These are phyloP conservation scores for Actenoides lindsayi DNA, from an alignment of 2,113 vertebrate genomes.

Conservation along the genomic window DNA sequence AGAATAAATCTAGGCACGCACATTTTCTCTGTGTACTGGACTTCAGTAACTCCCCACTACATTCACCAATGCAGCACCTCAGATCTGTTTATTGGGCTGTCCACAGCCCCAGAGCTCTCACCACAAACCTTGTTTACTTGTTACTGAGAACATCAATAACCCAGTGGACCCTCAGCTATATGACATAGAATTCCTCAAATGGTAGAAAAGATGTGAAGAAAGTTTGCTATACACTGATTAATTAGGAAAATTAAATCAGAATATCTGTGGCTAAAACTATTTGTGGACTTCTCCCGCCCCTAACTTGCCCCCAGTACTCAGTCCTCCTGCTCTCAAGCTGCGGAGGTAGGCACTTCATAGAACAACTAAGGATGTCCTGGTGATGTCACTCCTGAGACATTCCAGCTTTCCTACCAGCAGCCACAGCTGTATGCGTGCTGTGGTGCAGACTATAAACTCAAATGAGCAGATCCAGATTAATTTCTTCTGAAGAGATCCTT, in stretches of 20 bases:
- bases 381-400: background rate
- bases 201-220: background rate
- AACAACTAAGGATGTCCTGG: background rate
- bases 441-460: background rate
- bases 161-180: background rate
- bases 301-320: background rate
- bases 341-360: background rate
- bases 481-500: background rate
- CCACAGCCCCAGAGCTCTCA: background rate
- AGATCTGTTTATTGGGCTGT: background rate
- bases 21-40: background rate
- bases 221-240: background rate
- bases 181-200: background rate
- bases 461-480: background rate
- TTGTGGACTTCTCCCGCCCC: background rate
- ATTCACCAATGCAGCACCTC: background rate
- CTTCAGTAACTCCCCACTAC: background rate
- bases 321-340: rapidly evolving
- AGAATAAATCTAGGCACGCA: background rate
- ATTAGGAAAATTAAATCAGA: background rate
- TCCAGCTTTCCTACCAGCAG: background rate
- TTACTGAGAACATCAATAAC: background rate
- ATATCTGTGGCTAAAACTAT: background rate
- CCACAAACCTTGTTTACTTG: rapidly evolving
- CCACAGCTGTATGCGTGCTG: background rate